Evolutionary conservation across 2,888 invertebrate genomes (phyloP).

Genomic region (Rhagophthalmus giganteus): DNA sequence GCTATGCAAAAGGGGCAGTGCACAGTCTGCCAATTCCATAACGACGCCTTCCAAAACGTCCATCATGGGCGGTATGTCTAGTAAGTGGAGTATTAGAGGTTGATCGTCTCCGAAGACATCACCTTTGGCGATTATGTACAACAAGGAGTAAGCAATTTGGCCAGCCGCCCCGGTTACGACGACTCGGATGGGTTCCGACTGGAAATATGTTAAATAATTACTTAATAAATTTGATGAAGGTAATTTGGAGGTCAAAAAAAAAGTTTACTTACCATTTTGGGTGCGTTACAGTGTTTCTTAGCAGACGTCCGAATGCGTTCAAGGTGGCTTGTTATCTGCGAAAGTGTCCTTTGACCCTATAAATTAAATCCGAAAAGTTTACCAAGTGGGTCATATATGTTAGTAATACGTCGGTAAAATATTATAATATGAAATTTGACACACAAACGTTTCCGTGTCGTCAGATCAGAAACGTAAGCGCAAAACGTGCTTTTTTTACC

Average conservation of each 20-base stretch:
- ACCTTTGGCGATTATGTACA: slow-evolving; percentile 93
- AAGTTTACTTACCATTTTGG: background rate
- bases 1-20: slow-evolving; percentile 82
- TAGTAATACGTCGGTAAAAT: too few species aligned
- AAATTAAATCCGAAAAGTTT: too few species aligned
- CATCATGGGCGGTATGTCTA: slow-evolving; percentile 96
- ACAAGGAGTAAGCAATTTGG: slow-evolving; percentile 96
- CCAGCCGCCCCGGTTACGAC: slow-evolving; percentile 98
- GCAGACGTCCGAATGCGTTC: background rate
- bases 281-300: background rate
- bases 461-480: too few species aligned
- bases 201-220: slow-evolving; percentile 44
- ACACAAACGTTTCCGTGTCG: too few species aligned
- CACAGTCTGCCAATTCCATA: slow-evolving; percentile 96
- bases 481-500: too few species aligned
- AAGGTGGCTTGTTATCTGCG: background rate
- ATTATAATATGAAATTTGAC: too few species aligned
- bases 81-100: slow-evolving; percentile 82
- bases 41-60: slow-evolving; percentile 96
- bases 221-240: background rate
- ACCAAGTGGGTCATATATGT: too few species aligned
- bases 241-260: background rate
- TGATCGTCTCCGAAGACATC: slow-evolving; percentile 92
- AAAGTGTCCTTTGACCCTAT: too few species aligned
- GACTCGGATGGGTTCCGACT: slow-evolving; percentile 86